Evolutionary conservation across 2,888 invertebrate genomes (phyloP).

Genomic region (Drosophila meridiana): DNA sequence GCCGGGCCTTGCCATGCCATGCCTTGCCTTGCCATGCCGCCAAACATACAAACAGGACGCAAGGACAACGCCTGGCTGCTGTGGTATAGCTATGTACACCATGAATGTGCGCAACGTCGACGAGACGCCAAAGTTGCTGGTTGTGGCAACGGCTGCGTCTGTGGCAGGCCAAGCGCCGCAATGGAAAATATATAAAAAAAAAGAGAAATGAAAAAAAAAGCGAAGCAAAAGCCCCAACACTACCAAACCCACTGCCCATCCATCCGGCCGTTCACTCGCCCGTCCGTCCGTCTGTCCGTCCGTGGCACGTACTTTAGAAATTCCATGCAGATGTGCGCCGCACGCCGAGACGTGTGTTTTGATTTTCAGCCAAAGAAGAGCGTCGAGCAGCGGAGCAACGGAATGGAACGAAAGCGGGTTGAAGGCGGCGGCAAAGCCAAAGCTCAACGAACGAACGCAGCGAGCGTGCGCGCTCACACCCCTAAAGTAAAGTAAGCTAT

Average conservation of each 20-base stretch:
- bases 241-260: constrained; percentile 7
- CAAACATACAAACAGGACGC: constrained; percentile 72
- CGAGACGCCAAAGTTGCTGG: constrained; percentile 71
- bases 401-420: constrained; percentile 57
- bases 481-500: constrained; percentile 56
- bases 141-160: constrained; percentile 65
- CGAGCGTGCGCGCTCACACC: constrained; percentile 27
- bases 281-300: constrained; percentile 53
- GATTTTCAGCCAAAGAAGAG: constrained; percentile 73
- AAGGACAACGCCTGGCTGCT: constrained; percentile 44
- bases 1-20: not conserved
- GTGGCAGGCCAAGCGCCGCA: constrained; percentile 58
- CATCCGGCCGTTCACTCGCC: constrained; percentile 47
- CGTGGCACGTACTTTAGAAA: constrained; percentile 78
- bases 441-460: constrained; percentile 65
- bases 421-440: constrained; percentile 36
- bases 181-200: constrained; percentile 21
- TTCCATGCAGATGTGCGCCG: constrained; percentile 80
- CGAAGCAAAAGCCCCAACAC: constrained; percentile 27
- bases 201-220: constrained; percentile 4
- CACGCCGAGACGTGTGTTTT: constrained; percentile 81
- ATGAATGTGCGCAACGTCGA: constrained; percentile 65
- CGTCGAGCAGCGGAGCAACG: constrained; percentile 32
- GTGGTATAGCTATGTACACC: constrained; percentile 73
- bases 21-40: constrained; percentile 67